phyloP scores from a whole-genome alignment of 1,140 invertebrate genomes.

The Elysia chlorotica region DNA sequence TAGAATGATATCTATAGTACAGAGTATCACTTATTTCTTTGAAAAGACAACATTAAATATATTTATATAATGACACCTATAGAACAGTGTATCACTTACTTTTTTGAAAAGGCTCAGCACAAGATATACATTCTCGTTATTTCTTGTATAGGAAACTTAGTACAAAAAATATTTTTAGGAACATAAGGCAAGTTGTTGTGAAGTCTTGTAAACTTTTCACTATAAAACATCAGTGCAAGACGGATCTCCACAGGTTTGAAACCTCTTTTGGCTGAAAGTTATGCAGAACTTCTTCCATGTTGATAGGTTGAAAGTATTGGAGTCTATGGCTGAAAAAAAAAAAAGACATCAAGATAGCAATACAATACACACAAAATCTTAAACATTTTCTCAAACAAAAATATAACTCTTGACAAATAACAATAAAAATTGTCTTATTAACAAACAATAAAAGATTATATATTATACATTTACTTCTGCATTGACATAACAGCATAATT shows the following conservation, averaged over 20 bases:
- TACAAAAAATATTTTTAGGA: background rate
- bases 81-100: background rate
- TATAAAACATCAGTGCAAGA: background rate
- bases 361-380: too few relatives aligned
- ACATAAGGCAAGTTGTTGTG: too few relatives aligned
- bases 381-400: too few relatives aligned
- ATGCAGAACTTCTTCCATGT: background rate
- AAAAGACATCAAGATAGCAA: background rate
- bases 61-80: background rate
- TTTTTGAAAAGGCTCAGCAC: background rate
- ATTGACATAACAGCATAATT: too few relatives aligned
- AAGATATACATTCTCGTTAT: background rate
- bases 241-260: constrained; percentile 4
- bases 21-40: too few relatives aligned
- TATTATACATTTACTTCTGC: background rate
- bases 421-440: too few relatives aligned
- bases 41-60: too few relatives aligned
- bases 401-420: background rate
- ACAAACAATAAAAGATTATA: background rate
- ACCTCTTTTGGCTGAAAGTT: constrained; percentile 7
- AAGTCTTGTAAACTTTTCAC: too few relatives aligned
- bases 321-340: constrained; percentile 6
- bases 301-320: constrained; percentile 2
- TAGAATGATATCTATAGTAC: too few relatives aligned
- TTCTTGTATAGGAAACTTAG: background rate